Conservation (phyloP, 2,888 invertebrate genomes). For the Protodeltote pygarga region DNA sequence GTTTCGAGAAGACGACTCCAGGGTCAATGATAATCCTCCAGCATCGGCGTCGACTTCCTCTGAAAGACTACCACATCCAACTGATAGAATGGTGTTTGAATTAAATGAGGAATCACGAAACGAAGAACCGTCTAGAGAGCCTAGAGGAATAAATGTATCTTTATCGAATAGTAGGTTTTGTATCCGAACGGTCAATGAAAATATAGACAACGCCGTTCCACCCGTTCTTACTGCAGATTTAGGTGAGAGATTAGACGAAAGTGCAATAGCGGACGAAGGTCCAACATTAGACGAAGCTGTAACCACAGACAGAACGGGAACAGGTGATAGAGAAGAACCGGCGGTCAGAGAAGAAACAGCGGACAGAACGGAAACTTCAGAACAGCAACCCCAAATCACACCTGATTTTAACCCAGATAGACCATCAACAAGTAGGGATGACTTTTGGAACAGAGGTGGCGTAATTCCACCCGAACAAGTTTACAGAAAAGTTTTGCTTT, state of each 20-base stretch:
- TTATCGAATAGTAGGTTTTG: slow-evolving; percentile 69
- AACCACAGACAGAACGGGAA: not conserved
- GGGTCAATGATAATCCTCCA: slow-evolving; percentile 43
- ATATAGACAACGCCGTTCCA: slow-evolving; percentile 10
- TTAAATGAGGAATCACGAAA: slow-evolving; percentile 56
- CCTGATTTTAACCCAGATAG: slow-evolving; percentile 48
- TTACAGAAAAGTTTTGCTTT: slow-evolving; percentile 73
- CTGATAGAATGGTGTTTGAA: slow-evolving; percentile 70
- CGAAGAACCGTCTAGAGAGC: slow-evolving; percentile 46
- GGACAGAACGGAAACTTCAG: slow-evolving; percentile 19
- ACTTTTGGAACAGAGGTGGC: slow-evolving; percentile 63
- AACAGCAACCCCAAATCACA: slow-evolving; percentile 13
- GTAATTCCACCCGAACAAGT: slow-evolving; percentile 73
- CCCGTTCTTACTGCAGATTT: not conserved
- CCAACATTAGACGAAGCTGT: not conserved
- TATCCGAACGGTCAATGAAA: slow-evolving; percentile 67
- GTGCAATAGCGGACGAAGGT: not conserved
- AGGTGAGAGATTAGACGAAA: not conserved
- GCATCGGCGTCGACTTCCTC: slow-evolving; percentile 28
- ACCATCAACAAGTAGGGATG: slow-evolving; percentile 75
- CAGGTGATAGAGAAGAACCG: slow-evolving; percentile 11
- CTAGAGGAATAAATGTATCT: slow-evolving; percentile 61
- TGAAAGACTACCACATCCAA: slow-evolving; percentile 41
- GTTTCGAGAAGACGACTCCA: slow-evolving; percentile 65
- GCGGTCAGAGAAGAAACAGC: slow-evolving; percentile 1